Conservation (phyloP, 2,113 vertebrate species). For the Pachypanchax playfairii region DNA sequence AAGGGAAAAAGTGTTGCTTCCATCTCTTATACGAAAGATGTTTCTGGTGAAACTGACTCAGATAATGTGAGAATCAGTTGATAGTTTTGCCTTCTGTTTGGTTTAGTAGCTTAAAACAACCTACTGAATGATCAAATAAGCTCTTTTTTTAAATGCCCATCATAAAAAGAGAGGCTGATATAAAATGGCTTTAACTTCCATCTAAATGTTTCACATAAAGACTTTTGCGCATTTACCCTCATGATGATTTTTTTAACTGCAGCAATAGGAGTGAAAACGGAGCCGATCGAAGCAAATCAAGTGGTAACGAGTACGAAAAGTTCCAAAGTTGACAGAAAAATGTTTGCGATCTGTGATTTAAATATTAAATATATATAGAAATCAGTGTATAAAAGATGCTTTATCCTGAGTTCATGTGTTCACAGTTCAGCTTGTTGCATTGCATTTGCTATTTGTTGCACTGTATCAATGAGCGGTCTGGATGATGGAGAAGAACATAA, state of each 20-base stretch:
- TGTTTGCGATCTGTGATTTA: too few species aligned
- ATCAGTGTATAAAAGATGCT: too few species aligned
- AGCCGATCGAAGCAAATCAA: too few species aligned
- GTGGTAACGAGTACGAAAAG: too few species aligned
- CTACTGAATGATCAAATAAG: constrained; percentile 27
- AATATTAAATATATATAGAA: too few species aligned
- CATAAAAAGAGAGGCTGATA: constrained; percentile 1
- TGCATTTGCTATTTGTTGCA: too few species aligned
- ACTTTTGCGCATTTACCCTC: not conserved
- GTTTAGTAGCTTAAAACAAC: constrained; percentile 28
- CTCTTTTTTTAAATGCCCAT: constrained; percentile 1
- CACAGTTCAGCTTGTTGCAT: too few species aligned
- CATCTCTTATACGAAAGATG: constrained; percentile 53
- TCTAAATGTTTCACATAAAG: not conserved
- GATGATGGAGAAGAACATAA: too few species aligned
- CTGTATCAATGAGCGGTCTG: too few species aligned
- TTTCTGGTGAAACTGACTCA: constrained; percentile 64
- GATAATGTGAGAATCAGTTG: constrained; percentile 43
- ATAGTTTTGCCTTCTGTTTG: constrained; percentile 31
- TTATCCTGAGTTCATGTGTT: too few species aligned
- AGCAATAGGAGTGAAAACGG: not conserved
- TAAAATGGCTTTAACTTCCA: not conserved
- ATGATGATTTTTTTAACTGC: not conserved
- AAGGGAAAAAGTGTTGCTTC: constrained; percentile 20
- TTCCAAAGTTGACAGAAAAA: too few species aligned